These are phyloP conservation scores for Fragum fragum DNA, from an alignment of 2,888 invertebrate species.

Conservation along the genomic window DNA sequence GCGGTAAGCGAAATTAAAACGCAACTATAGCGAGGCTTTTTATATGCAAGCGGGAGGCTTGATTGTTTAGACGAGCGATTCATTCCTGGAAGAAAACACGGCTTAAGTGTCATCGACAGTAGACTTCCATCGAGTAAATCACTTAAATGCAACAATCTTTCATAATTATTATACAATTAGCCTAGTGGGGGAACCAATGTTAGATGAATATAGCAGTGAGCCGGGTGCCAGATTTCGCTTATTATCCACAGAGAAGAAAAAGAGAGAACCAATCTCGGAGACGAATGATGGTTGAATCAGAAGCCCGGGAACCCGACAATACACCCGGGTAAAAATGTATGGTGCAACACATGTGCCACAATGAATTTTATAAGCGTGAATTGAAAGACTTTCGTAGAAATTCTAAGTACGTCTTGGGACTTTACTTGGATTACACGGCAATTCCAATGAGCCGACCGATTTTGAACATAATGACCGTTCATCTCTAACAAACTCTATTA, in stretches of 20 bases:
- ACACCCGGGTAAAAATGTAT: too few species aligned
- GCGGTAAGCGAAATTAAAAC: constrained; percentile 61
- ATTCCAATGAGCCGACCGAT: too few species aligned
- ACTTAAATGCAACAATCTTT: constrained; percentile 36
- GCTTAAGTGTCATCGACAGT: constrained; percentile 29
- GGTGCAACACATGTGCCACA: too few species aligned
- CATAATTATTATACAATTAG: constrained; percentile 20
- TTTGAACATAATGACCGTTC: too few species aligned
- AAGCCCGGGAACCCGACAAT: constrained; percentile 4
- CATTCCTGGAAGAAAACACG: constrained; percentile 38
- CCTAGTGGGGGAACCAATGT: constrained; percentile 4
- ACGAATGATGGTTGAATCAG: constrained; percentile 33
- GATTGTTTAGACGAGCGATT: constrained; percentile 44
- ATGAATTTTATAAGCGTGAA: too few species aligned
- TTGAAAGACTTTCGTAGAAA: too few species aligned
- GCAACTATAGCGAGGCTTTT: constrained; percentile 53
- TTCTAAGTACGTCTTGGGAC: too few species aligned
- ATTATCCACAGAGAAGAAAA: constrained; percentile 27
- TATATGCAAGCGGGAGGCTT: constrained; percentile 55
- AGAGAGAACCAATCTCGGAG: constrained; percentile 28
- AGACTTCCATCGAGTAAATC: constrained; percentile 21
- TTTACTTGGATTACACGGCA: too few species aligned
- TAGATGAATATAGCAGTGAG: constrained; percentile 6
- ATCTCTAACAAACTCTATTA: too few species aligned
- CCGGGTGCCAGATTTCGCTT: constrained; percentile 27